Percentiles rank a stretch among this genome's conserved stretches.
These are phyloP conservation scores for Lepilemur septentrionalis DNA, from an alignment of 2,797 vertebrate species.

Conservation along the genomic window DNA sequence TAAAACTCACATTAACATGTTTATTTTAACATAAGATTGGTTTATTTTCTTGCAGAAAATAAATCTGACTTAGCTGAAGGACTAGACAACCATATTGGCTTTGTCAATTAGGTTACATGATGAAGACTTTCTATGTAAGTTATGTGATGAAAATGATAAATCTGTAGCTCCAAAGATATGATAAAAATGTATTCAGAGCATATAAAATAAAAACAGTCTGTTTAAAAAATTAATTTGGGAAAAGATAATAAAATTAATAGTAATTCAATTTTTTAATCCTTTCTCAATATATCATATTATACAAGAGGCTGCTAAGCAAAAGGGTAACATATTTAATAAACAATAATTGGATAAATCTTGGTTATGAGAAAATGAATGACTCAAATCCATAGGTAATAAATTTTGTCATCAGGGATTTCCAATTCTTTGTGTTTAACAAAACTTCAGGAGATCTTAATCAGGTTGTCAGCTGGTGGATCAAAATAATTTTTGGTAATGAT, in stretches of 20 bases:
- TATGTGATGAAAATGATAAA: neutral
- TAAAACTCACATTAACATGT: neutral
- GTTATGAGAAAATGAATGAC: neutral
- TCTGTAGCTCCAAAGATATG: neutral
- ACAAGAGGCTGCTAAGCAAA: neutral
- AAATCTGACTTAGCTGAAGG: neutral
- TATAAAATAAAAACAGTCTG: neutral
- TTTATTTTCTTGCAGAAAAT: neutral
- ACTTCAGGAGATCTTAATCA: neutral
- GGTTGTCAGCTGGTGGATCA: neutral
- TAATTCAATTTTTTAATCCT: constrained; percentile 17
- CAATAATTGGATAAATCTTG: neutral
- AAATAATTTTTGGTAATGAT: neutral
- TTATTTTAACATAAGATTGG: neutral
- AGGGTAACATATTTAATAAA: neutral
- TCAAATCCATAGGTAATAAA: neutral
- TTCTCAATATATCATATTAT: neutral
- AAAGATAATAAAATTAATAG: neutral
- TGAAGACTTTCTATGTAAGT: neutral
- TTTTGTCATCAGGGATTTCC: neutral
- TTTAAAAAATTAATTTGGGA: neutral
- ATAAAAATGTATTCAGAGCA: neutral
- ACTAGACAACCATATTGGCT: neutral
- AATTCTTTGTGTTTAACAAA: neutral
- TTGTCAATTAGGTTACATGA: neutral